phyloP scores from a whole-genome alignment of 2,888 invertebrate species.

The Eutolmus rufibarbis region DNA sequence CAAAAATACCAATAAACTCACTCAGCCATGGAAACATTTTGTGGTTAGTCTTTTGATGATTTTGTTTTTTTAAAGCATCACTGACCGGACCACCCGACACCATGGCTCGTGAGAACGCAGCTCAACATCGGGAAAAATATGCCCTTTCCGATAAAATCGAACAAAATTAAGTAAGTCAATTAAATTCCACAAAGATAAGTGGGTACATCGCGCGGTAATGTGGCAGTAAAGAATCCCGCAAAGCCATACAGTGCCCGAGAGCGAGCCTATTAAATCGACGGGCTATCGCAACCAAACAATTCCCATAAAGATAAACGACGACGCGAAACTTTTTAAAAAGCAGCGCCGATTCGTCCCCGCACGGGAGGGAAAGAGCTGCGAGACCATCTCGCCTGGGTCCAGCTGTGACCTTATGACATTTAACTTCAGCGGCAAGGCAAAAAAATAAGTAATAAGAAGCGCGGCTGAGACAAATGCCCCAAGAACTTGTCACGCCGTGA shows the following conservation, averaged over 20 bases:
- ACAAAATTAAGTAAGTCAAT: neutral
- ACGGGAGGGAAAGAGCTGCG: neutral
- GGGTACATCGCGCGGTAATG: neutral
- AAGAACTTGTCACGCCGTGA: neutral
- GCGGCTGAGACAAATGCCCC: neutral
- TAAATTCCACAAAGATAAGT: neutral
- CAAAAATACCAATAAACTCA: neutral
- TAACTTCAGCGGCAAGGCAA: neutral
- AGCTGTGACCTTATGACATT: slow-evolving; percentile 23
- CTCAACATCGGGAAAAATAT: neutral
- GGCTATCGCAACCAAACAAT: neutral
- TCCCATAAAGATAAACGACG: slow-evolving; percentile 14
- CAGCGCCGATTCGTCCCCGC: neutral
- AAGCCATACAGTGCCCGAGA: neutral
- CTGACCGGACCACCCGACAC: neutral
- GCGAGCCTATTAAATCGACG: neutral
- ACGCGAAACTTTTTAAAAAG: neutral
- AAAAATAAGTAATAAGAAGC: neutral
- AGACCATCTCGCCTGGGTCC: neutral
- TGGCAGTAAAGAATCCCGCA: neutral
- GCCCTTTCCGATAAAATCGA: neutral
- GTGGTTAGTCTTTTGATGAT: neutral
- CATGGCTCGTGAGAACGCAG: neutral
- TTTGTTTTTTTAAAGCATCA: neutral
- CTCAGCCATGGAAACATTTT: neutral